These are phyloP conservation scores for Amia ocellicauda DNA, from an alignment of 2,113 vertebrate species.

Conservation along the genomic window DNA sequence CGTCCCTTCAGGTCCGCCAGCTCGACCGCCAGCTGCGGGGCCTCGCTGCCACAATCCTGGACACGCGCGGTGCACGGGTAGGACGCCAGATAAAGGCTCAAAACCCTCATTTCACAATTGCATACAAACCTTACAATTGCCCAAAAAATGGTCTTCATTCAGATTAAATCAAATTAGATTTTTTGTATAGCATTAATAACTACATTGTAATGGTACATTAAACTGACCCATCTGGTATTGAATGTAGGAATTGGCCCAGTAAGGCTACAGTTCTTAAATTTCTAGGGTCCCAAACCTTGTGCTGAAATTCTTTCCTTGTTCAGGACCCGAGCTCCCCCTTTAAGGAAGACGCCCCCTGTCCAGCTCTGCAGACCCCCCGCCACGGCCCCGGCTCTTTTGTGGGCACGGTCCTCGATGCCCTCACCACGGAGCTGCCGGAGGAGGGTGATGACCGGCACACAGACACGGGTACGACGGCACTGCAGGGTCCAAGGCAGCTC, in stretches of 20 bases:
- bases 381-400: conserved; percentile 51
- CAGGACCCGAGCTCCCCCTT: too few relatives aligned
- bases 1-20: conserved; percentile 47
- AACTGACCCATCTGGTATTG: too few relatives aligned
- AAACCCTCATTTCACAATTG: neutral
- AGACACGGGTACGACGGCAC: conserved; percentile 35
- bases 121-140: neutral
- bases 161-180: too few relatives aligned
- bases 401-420: conserved; percentile 51
- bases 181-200: too few relatives aligned
- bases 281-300: too few relatives aligned
- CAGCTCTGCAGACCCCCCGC: neutral
- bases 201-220: too few relatives aligned
- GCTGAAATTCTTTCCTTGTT: conserved; percentile 8
- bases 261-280: too few relatives aligned
- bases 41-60: conserved; percentile 42
- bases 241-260: too few relatives aligned
- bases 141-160: too few relatives aligned
- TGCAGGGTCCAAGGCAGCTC: too few relatives aligned
- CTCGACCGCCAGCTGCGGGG: conserved; percentile 54
- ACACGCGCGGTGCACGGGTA: conserved; percentile 46
- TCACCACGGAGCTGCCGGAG: conserved; percentile 11
- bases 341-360: too few relatives aligned
- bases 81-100: neutral
- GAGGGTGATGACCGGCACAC: neutral